Percentiles rank a stretch among this genome's conserved stretches.
Conservation (phyloP, 2,888 invertebrate genomes). For the Vannuccia rotundouncinata region DNA sequence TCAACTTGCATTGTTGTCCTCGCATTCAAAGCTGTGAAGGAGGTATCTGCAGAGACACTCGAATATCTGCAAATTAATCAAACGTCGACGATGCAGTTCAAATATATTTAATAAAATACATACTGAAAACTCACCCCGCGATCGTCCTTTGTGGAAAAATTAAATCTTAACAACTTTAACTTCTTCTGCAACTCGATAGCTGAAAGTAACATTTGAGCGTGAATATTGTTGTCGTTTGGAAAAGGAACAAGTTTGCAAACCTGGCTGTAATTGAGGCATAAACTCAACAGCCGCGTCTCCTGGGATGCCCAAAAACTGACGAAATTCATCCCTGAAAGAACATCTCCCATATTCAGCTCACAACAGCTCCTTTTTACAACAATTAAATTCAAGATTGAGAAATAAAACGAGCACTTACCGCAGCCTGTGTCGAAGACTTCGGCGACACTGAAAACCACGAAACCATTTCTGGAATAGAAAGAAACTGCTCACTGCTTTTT, state of each 20-base stretch:
- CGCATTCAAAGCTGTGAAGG: background rate
- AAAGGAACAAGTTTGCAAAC: too few species aligned
- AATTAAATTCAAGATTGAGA: too few species aligned
- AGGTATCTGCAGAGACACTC: constrained; percentile 7
- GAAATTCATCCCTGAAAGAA: too few species aligned
- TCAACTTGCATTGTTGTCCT: background rate
- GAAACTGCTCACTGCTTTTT: background rate
- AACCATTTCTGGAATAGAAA: constrained; percentile 1
- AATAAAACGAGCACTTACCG: background rate
- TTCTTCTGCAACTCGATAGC: constrained; percentile 2
- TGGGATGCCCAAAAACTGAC: too few species aligned
- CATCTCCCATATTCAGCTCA: too few species aligned
- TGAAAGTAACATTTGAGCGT: too few species aligned
- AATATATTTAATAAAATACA: background rate
- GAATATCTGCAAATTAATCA: constrained; percentile 13
- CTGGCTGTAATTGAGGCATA: too few species aligned
- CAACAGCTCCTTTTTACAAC: too few species aligned
- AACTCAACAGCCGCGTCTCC: too few species aligned
- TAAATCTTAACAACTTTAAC: background rate
- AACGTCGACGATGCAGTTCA: background rate
- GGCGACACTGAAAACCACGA: background rate
- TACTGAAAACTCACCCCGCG: background rate
- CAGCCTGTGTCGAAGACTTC: background rate
- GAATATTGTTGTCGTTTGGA: too few species aligned
- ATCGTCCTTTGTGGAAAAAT: background rate